Evolutionary conservation across 2,113 vertebrate species (phyloP), one percentile per base, ranked within the genome.

Genomic region (Oreochromis spilurus): DNA sequence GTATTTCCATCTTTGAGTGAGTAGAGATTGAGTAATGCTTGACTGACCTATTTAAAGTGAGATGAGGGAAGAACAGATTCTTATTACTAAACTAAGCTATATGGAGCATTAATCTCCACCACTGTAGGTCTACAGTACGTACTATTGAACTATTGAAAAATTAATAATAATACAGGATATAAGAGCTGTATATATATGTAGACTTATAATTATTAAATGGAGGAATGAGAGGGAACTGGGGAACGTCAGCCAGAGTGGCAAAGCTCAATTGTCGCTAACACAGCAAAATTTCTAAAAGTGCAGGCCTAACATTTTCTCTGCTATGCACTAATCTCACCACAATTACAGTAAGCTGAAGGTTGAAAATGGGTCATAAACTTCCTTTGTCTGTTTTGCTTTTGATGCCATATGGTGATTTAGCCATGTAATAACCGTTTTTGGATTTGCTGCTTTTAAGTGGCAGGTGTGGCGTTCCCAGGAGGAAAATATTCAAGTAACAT

Each of bases 401-500:
- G 58, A 88, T 55, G 36, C 38, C 43, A 16, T 65, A 6, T n/a
- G 43, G 84, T 53, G 82, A 87, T 88, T 79, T 50, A 79, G 78
- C 43, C 70, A 2, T 38, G 31, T 93, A 93, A 94, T 93, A 81
- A 92, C 67, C 4, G 89, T 91, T 92, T 94, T 86, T 7, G 19
- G 75, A 50, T 93, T 90, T 89, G 62, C 87, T 48, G 38, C 57
- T 60, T 31, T 55, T 82, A 60, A 85, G 53, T 57, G 78, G 82
- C 88, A 54, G 31, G 72, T 75, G 14, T 43, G 62, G 79, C 19
- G 19, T 92, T 94, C 92, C 93, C 93, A 92, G 72, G 83, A 81
- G 55, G 70, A 87, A 81, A 87, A 90, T 57, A 43, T 54, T 60
- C 21, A 13, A 48, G 31, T 80, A 82, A 19, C 87, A 78, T 86